These are phyloP conservation scores for Caenorhabditis sp. DNA, from an alignment of 2,888 invertebrate species.

Conservation along the genomic window DNA sequence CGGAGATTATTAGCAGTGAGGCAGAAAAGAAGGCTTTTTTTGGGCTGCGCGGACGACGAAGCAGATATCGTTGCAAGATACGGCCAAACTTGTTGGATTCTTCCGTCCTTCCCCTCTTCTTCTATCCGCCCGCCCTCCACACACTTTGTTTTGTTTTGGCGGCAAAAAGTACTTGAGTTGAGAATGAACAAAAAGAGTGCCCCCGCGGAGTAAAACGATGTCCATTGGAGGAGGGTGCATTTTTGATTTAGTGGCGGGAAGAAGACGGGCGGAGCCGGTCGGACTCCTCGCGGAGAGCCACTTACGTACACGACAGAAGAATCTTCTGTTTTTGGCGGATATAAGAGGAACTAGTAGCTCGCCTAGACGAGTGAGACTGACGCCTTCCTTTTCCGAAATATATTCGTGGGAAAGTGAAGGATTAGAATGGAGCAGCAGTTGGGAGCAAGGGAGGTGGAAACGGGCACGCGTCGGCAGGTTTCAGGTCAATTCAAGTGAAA, in stretches of 20 bases:
- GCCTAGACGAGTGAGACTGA: slow-evolving; percentile 11
- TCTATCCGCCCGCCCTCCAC: neutral
- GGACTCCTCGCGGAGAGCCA: too few species aligned
- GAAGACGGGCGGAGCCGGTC: slow-evolving; percentile 7
- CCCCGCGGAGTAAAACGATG: slow-evolving; percentile 19
- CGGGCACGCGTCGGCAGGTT: too few species aligned
- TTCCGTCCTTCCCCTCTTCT: neutral
- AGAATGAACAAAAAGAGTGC: slow-evolving; percentile 3
- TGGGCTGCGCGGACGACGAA: slow-evolving; percentile 2
- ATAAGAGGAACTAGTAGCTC: slow-evolving; percentile 42
- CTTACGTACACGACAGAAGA: slow-evolving; percentile 7
- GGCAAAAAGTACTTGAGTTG: slow-evolving; percentile 9
- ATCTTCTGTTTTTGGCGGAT: slow-evolving; percentile 36
- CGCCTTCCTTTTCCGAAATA: slow-evolving; percentile 6
- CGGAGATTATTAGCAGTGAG: slow-evolving; percentile 46
- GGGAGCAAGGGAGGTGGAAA: neutral
- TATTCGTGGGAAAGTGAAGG: slow-evolving; percentile 31
- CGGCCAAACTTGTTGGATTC: slow-evolving; percentile 33
- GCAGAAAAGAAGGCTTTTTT: slow-evolving; percentile 25
- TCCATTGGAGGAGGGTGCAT: slow-evolving; percentile 35
- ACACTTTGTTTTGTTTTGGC: slow-evolving; percentile 1
- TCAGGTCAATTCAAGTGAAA: too few species aligned
- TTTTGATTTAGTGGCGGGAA: slow-evolving; percentile 37
- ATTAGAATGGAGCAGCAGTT: neutral
- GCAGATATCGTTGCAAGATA: slow-evolving; percentile 32